phyloP scores from a whole-genome alignment of 2,888 invertebrate genomes.

The Meliscaeva auricollis region DNA sequence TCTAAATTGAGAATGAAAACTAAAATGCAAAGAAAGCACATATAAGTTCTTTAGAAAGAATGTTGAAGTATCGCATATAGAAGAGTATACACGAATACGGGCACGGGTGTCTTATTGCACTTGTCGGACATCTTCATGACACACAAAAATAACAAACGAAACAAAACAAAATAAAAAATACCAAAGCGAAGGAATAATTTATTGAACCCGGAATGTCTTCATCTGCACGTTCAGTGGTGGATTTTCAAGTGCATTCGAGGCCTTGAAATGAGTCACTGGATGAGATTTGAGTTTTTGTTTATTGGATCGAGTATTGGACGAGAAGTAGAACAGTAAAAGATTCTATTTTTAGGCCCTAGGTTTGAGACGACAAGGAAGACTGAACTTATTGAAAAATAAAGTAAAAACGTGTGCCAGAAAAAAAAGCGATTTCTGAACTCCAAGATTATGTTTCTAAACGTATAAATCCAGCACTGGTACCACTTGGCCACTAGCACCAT shows the following conservation, averaged over 20 bases:
- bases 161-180: neutral
- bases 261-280: too few species aligned
- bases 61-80: neutral
- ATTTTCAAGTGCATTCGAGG: too few species aligned
- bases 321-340: too few species aligned
- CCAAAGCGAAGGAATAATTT: conserved; percentile 41
- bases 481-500: conserved; percentile 1
- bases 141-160: conserved; percentile 32
- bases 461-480: neutral
- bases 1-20: conserved; percentile 45
- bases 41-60: neutral
- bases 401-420: too few species aligned
- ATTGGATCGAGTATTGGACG: too few species aligned
- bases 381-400: too few species aligned
- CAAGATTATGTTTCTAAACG: too few species aligned
- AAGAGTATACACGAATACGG: too few species aligned
- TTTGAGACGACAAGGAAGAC: too few species aligned
- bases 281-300: too few species aligned
- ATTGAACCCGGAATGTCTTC: conserved; percentile 60
- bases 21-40: neutral
- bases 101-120: conserved; percentile 53
- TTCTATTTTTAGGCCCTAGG: too few species aligned
- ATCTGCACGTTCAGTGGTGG: neutral
- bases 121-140: conserved; percentile 55
- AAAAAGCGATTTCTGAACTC: neutral